Base-by-base conservation (phyloP, 2,113 vertebrate genomes). In the Plectropomus leopardus region DNA sequence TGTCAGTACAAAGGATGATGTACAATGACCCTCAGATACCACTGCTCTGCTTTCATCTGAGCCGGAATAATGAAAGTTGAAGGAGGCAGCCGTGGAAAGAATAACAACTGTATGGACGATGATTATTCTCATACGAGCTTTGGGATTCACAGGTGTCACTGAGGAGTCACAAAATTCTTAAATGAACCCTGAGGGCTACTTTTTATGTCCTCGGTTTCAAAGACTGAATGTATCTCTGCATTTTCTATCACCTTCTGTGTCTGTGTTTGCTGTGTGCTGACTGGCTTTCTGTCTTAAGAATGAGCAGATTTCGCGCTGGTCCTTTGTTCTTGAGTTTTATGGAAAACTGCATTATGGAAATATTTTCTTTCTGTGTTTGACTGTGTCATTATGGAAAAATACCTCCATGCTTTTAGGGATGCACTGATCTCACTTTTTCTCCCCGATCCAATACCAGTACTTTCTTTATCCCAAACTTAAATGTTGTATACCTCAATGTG, bases 41-140 rank as follows among this genome's bases (percentile, higher is more conserved):
- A 64, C 34, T 15, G 4, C 60, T 63, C 59, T 54, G 78, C 83
- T 91, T 94, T 93, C 73, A 87, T 91, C 87, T 86, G 54, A 76
- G 77, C 34, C 65, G 50, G 23, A 76, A 87, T 88, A 87, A 90
- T 90, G 81, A 90, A 72, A 54, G 71, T 83, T 89, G 70, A 83
- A 88, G 69, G 72, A 47, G 65, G 44, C 75, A 23, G 70, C 71
- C 40, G 2, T 11, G 68, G 40, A 78, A 26, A 53, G 34, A 63
- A 72, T 51, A 72, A 74, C 74, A 80, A 68, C 67, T 42, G 21
- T 42, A 53, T 45, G 76, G 71, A 50, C 66, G 40, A 2, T 48
- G 72, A 85, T 88, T 82, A 68, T 72, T 83, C 47, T 80, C 80
- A 86, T 65, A 54, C n/a, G 8, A 68, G 72, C 67, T 23, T 26